Conservation (phyloP, 2,797 vertebrate species). For the Momotus momota region DNA sequence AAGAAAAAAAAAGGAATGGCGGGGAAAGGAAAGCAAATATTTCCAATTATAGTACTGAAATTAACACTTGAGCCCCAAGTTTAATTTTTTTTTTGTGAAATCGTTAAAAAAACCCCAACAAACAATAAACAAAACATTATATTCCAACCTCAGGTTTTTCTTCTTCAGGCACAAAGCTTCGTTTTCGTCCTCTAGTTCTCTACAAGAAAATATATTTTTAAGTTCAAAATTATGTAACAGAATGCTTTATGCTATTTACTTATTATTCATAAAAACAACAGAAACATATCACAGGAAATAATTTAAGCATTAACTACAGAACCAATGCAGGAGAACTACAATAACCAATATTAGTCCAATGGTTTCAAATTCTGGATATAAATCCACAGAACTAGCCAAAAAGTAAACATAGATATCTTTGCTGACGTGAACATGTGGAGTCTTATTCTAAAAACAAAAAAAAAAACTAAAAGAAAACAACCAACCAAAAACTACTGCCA, state of each 20-base stretch:
- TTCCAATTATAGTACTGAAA: conserved; percentile 34
- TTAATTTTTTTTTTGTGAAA: conserved; percentile 44
- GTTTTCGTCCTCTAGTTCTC: conserved; percentile 97
- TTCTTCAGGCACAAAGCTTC: conserved; percentile 90
- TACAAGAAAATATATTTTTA: conserved; percentile 76
- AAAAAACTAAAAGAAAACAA: too few relatives aligned
- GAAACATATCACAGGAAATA: not conserved
- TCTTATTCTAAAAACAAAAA: not conserved
- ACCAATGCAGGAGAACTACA: not conserved
- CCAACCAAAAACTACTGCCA: too few relatives aligned
- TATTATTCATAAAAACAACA: not conserved
- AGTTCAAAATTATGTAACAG: conserved; percentile 16
- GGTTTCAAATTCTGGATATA: not conserved
- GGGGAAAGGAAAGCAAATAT: conserved; percentile 40
- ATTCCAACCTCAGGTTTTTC: conserved; percentile 93
- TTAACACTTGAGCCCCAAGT: conserved; percentile 22
- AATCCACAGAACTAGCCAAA: not conserved
- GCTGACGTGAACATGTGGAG: not conserved
- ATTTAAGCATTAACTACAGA: not conserved
- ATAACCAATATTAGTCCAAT: not conserved
- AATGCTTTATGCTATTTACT: not conserved
- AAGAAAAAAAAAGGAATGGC: not conserved
- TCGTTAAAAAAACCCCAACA: not conserved
- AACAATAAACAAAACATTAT: conserved; percentile 46
- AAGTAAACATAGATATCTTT: not conserved